Evolutionary conservation across 2,797 vertebrate species (phyloP).

Genomic region (Poliocrania exsul): DNA sequence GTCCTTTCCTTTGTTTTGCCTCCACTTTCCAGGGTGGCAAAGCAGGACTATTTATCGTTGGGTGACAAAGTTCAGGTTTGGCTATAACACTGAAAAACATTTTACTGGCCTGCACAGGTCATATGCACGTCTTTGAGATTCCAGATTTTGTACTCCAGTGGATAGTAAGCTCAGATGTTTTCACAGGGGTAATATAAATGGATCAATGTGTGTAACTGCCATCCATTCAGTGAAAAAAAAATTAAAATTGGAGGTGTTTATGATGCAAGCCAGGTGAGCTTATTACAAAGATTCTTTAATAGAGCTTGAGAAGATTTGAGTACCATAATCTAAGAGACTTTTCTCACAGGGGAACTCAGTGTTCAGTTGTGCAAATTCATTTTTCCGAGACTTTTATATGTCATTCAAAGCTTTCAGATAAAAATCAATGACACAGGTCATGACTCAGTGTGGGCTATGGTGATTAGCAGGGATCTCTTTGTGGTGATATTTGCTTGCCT

Average conservation of each 20-base stretch:
- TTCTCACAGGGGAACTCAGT: neutral
- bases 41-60: neutral
- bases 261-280: neutral
- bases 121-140: neutral
- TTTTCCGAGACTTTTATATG: neutral
- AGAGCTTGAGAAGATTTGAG: neutral
- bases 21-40: neutral
- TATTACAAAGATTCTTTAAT: neutral
- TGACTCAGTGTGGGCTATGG: neutral
- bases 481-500: neutral
- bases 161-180: neutral
- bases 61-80: neutral
- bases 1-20: neutral
- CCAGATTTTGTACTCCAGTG: neutral
- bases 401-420: neutral
- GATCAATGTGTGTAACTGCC: neutral
- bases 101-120: neutral
- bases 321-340: neutral
- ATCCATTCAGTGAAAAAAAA: neutral
- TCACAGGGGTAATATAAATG: neutral
- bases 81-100: neutral
- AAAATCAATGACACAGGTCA: neutral
- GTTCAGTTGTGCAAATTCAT: neutral
- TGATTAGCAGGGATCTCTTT: neutral
- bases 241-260: neutral